Percentiles rank a stretch among this genome's conserved stretches.
These are phyloP conservation scores for Helleia helle DNA, from an alignment of 2,888 invertebrate species.

Conservation along the genomic window DNA sequence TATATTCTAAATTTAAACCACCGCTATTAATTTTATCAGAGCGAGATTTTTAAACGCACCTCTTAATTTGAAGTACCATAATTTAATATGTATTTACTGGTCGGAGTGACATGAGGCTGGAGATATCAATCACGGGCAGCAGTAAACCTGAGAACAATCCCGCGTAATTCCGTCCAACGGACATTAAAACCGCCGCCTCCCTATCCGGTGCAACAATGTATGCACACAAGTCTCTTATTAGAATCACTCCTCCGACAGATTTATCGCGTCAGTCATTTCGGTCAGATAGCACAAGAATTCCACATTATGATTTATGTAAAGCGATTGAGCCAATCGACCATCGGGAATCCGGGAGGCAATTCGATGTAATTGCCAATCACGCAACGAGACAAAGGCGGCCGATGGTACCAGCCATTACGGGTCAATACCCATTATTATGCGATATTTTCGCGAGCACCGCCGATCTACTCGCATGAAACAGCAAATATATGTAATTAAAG, in stretches of 20 bases:
- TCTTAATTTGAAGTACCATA: too few relatives aligned
- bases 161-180: conserved; percentile 72
- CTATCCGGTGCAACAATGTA: conserved; percentile 72
- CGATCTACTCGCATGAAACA: conserved; percentile 68
- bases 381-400: conserved; percentile 71
- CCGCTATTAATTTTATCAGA: too few relatives aligned
- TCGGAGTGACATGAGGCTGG: conserved; percentile 63
- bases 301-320: too few relatives aligned
- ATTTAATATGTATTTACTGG: too few relatives aligned
- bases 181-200: conserved; percentile 73
- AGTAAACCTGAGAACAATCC: conserved; percentile 73
- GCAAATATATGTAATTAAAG: conserved; percentile 74
- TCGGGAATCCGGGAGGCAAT: conserved; percentile 67
- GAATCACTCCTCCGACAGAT: conserved; percentile 33
- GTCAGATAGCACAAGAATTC: conserved; percentile 16
- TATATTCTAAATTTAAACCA: too few relatives aligned
- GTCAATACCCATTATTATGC: conserved; percentile 74
- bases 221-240: conserved; percentile 40
- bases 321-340: too few relatives aligned
- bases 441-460: conserved; percentile 71
- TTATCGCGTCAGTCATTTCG: conserved; percentile 23
- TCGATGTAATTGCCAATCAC: conserved; percentile 73
- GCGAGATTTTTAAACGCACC: conserved; percentile 12
- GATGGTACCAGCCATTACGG: conserved; percentile 70
- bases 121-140: conserved; percentile 70